Conservation (phyloP, 2,888 invertebrate genomes). For the Catonia carolina region DNA sequence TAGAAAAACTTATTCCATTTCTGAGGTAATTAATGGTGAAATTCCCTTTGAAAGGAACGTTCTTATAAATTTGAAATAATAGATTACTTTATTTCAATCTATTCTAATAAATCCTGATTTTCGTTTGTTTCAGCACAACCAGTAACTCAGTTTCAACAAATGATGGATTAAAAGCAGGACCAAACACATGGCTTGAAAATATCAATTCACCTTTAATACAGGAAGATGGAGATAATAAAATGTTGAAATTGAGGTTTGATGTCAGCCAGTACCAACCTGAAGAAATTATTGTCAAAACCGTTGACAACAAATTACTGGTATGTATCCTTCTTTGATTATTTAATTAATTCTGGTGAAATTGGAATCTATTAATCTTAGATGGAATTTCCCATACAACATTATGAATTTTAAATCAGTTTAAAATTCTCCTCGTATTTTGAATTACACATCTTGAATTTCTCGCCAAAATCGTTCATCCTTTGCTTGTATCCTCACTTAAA, state of each 20-base stretch:
- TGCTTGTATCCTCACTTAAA: too few species aligned
- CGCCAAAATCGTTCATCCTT: too few species aligned
- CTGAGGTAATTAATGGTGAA: too few species aligned
- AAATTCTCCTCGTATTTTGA: too few species aligned
- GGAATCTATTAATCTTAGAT: neutral
- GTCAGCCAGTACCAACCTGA: constrained; percentile 95
- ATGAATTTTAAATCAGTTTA: too few species aligned
- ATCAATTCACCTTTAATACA: constrained; percentile 89
- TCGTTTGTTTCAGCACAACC: constrained; percentile 55
- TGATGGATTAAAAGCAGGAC: constrained; percentile 42
- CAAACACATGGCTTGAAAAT: constrained; percentile 71
- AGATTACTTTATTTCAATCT: too few species aligned
- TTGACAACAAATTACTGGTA: constrained; percentile 94
- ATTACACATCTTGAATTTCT: too few species aligned
- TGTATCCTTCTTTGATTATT: constrained; percentile 40
- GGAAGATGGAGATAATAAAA: constrained; percentile 89
- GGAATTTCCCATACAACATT: too few species aligned
- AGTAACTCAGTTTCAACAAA: constrained; percentile 52
- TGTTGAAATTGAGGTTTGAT: constrained; percentile 91
- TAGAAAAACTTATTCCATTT: too few species aligned
- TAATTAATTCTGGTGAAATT: neutral
- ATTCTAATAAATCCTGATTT: too few species aligned
- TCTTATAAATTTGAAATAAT: too few species aligned
- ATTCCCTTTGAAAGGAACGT: too few species aligned
- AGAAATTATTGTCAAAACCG: constrained; percentile 97